Base-by-base conservation (phyloP, 2,113 vertebrate genomes). In the Daubentonia madagascariensis region DNA sequence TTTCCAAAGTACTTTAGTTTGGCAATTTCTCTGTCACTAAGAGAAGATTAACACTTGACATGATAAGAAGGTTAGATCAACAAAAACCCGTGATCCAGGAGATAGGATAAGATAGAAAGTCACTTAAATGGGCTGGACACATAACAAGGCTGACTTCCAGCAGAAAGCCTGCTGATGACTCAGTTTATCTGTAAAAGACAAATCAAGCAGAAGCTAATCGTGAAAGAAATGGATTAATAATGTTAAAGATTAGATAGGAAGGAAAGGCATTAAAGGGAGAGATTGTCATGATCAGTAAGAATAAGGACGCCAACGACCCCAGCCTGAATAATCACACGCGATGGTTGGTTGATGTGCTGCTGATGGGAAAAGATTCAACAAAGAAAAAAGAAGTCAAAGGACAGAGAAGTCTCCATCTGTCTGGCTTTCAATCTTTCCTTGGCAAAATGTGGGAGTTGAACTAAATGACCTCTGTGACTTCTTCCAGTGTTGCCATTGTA, bases 151-250 rank as follows among this genome's bases (percentile, higher is more conserved):
- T 90, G 85, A 92, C 70, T 96, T 91, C 75, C 52, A 94, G 90
- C 89, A 84, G 97, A 97, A 98, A 30, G 84, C 92, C 70, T 54
- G 50, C 94, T 78, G 94, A 96, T 96, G 98, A 96, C 96, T 98
- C 96, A 96, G 92, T 98, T 98, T 98, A 98, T 98, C 97, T 96
- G 84, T 90, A 90, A 97, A 92, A 97, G 92, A 90, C 67, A 85
- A 97, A 94, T 96, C 92, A 87, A 89, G 85, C 52, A 85, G 94
- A 97, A 90, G 92, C 92, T 90, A 95, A 96, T 97, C 79, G 81
- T 93, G 96, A 98, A 97, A 97, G 95, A 97, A 94, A 94, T 78
- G 89, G 90, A 96, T 97, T 96, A 94, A 97, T 96, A 88, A 97
- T 67, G 61, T 90, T 89, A 86, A 96, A 98, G 98, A 97, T 97